Conservation (phyloP, 2,888 invertebrate genomes). For the Eupithecia subumbrata region DNA sequence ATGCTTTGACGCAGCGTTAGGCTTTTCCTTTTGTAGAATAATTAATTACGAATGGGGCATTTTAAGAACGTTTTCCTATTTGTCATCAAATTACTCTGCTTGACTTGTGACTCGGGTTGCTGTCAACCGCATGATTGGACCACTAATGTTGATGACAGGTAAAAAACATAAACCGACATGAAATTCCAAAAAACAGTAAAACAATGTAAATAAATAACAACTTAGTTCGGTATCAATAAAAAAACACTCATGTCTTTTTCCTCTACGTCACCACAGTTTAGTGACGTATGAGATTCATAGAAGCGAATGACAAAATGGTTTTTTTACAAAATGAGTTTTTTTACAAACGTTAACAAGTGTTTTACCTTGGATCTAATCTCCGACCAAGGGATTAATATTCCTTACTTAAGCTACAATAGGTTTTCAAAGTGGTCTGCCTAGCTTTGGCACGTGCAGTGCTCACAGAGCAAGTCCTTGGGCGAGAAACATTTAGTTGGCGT, state of each 20-base stretch:
- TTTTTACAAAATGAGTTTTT: too few species aligned
- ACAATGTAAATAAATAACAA: not conserved
- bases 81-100: constrained; percentile 6
- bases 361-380: not conserved
- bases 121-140: constrained; percentile 30
- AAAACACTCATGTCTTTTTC: not conserved
- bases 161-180: constrained; percentile 30
- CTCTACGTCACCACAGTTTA: constrained; percentile 14
- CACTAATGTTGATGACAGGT: constrained; percentile 15
- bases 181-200: constrained; percentile 11
- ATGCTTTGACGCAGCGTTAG: not conserved
- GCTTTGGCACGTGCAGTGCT: not conserved
- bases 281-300: not conserved
- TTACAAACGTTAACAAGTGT: not conserved
- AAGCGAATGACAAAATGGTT: not conserved
- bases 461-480: not conserved
- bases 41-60: not conserved
- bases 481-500: not conserved
- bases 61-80: not conserved
- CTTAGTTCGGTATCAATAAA: not conserved
- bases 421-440: not conserved
- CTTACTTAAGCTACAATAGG: not conserved
- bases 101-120: not conserved
- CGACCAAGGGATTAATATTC: not conserved
- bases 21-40: not conserved